Percentiles rank a stretch among this genome's conserved stretches.
Conservation (phyloP, 1,140 invertebrate genomes). For the Pteromalus puparum region DNA sequence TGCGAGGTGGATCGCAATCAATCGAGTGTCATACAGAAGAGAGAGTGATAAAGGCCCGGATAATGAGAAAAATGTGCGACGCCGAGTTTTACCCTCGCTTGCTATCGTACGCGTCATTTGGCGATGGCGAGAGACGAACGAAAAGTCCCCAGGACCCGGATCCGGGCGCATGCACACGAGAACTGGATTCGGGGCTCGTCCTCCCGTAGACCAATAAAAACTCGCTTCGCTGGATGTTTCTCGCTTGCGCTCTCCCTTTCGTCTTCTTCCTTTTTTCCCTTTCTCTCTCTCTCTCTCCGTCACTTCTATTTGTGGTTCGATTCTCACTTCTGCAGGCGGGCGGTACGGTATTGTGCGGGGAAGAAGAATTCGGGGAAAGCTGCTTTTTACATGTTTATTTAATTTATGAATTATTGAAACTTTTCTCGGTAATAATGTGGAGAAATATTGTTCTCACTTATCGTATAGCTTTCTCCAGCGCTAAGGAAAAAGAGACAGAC, state of each 20-base stretch:
- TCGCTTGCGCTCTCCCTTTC: neutral
- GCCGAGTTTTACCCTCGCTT: neutral
- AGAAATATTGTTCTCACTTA: too few relatives aligned
- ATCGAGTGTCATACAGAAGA: too few relatives aligned
- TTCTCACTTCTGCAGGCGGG: neutral
- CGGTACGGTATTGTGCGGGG: neutral
- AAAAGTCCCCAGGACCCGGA: slow-evolving; percentile 10
- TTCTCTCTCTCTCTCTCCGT: neutral
- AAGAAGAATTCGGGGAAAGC: neutral
- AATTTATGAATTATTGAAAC: neutral
- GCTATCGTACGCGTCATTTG: slow-evolving; percentile 25
- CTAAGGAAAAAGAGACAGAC: neutral
- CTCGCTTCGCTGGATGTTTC: neutral
- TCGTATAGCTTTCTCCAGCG: neutral
- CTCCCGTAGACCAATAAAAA: slow-evolving; percentile 38
- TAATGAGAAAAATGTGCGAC: slow-evolving; percentile 27
- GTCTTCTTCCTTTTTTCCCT: neutral
- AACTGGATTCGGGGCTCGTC: neutral
- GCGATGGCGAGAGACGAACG: neutral
- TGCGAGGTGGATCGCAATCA: neutral
- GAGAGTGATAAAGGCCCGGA: too few relatives aligned
- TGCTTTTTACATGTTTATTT: neutral
- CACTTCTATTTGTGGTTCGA: slow-evolving; percentile 4
- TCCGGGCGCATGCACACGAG: slow-evolving; percentile 28
- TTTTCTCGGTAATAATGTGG: neutral